Evolutionary conservation across 2,797 vertebrate species (phyloP).

Genomic region (Poecile montanus): DNA sequence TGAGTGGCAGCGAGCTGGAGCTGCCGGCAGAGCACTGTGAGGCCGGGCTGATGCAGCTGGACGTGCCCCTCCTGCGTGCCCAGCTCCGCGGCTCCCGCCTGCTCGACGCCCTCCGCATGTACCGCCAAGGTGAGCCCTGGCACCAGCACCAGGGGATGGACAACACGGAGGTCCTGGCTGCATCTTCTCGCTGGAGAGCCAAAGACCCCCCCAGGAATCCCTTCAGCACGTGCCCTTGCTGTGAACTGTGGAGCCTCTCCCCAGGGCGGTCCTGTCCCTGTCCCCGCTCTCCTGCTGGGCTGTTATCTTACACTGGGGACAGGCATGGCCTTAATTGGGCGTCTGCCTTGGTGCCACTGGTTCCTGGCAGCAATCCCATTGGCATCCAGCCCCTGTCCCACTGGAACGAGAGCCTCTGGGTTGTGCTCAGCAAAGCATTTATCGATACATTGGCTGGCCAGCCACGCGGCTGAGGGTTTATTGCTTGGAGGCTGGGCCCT

Average conservation of each 20-base stretch:
- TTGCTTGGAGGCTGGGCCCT: constrained; percentile 66
- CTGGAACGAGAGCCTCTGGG: background rate
- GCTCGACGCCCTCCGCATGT: constrained; percentile 92
- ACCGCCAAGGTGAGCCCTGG: constrained; percentile 88
- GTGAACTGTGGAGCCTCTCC: background rate
- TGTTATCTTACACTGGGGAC: background rate
- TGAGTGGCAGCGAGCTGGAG: constrained; percentile 83
- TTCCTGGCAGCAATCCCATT: constrained; percentile 37
- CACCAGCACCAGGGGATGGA: rapidly evolving
- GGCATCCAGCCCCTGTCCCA: background rate
- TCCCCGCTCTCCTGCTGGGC: background rate
- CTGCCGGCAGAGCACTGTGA: constrained; percentile 86
- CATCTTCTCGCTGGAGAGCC: rapidly evolving
- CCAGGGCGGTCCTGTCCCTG: background rate
- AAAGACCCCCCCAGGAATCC: background rate
- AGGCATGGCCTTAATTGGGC: constrained; percentile 63
- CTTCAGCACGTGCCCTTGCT: rapidly evolving
- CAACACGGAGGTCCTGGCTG: rapidly evolving
- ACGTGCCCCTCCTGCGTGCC: constrained; percentile 88
- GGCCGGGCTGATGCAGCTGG: constrained; percentile 90
- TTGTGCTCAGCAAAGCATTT: constrained; percentile 49
- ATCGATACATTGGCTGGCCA: constrained; percentile 38
- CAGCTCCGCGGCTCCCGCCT: constrained; percentile 93
- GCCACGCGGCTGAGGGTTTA: constrained; percentile 56
- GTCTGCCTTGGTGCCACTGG: background rate